Base-by-base conservation (phyloP, 2,113 vertebrate genomes). In the Hemichromis elongatus region DNA sequence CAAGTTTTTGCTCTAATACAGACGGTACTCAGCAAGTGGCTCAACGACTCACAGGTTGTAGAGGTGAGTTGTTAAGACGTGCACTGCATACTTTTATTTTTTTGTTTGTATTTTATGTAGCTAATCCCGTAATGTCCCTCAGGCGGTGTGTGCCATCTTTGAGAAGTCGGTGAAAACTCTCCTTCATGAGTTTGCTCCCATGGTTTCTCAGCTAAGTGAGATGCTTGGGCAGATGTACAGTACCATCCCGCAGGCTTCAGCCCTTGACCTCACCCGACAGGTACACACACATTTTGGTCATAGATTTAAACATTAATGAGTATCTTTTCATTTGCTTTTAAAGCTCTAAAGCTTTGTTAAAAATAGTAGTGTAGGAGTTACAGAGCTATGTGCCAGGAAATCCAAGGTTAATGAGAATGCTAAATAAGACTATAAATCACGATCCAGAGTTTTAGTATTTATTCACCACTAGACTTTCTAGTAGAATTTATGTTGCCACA, bases 161-260 rank as follows among this genome's bases (percentile, higher is more conserved):
- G 98, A 99, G 95, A 99, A 99, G 94, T 99, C 98, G 0, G 99
- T 99, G 92, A 99, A 99, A 95, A 99, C 99, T 1, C 96, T 99
- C 6, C 96, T 99, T 53, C 98, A 99, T 84, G 98, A 99, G 81
- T 99, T 99, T 95, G 97, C 98, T 37, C 98, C 99, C 80, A 99
- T 99, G 98, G 98, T 99, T 61, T 97, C 98, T 89, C 98, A 99
- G 95, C 96, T 99, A 35, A 99, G 98, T 42, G 98, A 99, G 94
- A 99, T 99, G 99, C 96, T 99, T 79, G 98, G 99, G 9, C 98
- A 98, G 97, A 99, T 99, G 99, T 99, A 99, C 94, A 99, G 99
- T 94, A 99, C 98, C n/a, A 98, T 99, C 83, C 99, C 99, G 54
- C 99, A 99, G 94, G 98, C 98, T 56, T 98, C 98, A 18, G 98